A percentile compares a stretch with the other conserved stretches of the same genome.
Conservation (phyloP, 2,113 vertebrate genomes). For the Notarius quadriscutis region DNA sequence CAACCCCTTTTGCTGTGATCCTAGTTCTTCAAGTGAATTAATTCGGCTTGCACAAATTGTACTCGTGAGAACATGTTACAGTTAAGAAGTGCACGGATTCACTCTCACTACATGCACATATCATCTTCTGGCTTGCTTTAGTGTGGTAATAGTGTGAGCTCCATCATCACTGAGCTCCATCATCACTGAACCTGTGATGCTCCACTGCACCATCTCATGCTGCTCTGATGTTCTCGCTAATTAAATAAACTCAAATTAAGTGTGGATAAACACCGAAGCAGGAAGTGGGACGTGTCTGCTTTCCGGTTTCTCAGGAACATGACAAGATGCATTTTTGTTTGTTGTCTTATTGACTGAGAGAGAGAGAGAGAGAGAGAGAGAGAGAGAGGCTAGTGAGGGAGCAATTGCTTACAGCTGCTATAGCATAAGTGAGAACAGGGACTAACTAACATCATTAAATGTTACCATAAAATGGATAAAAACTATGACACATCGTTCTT, state of each 20-base stretch:
- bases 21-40: neutral
- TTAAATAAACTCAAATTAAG: constrained; percentile 9
- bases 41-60: neutral
- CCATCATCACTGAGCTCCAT: neutral
- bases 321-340: neutral
- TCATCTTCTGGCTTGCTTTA: neutral
- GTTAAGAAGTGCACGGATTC: neutral
- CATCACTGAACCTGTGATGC: neutral
- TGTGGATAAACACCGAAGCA: constrained; percentile 11
- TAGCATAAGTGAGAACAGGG: no score
- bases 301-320: no score
- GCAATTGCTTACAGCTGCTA: no score
- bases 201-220: neutral
- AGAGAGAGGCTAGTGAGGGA: neutral
- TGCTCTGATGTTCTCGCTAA: neutral
- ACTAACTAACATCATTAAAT: no score
- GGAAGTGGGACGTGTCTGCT: constrained; percentile 2
- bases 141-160: neutral
- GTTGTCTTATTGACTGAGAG: constrained; percentile 28
- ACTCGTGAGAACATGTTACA: neutral
- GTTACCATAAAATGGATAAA: no score
- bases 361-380: constrained; percentile 1
- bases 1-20: neutral
- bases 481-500: no score
- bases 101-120: neutral